These are phyloP conservation scores for Sericinus montela DNA, from an alignment of 2,888 invertebrate genomes.

Conservation along the genomic window DNA sequence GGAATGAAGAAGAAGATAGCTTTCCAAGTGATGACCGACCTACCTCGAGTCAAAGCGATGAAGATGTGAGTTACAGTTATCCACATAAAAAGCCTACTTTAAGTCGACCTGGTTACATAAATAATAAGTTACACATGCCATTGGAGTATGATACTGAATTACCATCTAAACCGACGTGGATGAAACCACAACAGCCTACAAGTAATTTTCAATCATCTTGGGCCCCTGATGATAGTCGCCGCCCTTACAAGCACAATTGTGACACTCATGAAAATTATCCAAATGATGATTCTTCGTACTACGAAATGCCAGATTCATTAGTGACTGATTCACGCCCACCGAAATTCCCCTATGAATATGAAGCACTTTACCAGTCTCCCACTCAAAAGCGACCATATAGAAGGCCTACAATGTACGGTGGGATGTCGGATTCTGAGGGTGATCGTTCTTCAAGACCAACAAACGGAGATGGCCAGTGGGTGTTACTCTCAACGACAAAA, in stretches of 20 bases:
- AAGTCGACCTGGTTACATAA: slow-evolving; percentile 57
- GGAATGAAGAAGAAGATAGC: slow-evolving; percentile 58
- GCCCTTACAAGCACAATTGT: slow-evolving; percentile 66
- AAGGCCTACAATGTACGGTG: slow-evolving; percentile 72
- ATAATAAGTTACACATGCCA: slow-evolving; percentile 57
- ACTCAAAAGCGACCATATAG: slow-evolving; percentile 54
- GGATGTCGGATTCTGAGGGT: slow-evolving; percentile 52
- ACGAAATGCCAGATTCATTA: slow-evolving; percentile 62
- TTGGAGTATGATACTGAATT: slow-evolving; percentile 57
- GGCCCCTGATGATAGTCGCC: slow-evolving; percentile 63
- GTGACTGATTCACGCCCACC: slow-evolving; percentile 72
- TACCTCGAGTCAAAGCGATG: slow-evolving; percentile 42
- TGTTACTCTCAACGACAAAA: slow-evolving; percentile 87
- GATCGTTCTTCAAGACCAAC: slow-evolving; percentile 81
- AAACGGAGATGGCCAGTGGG: slow-evolving; percentile 87
- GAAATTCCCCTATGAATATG: slow-evolving; percentile 70
- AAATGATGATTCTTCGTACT: slow-evolving; percentile 52
- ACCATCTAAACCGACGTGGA: slow-evolving; percentile 64
- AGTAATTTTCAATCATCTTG: slow-evolving; percentile 51
- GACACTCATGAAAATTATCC: slow-evolving; percentile 53
- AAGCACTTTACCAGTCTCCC: slow-evolving; percentile 58
- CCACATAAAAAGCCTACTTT: slow-evolving; percentile 55
- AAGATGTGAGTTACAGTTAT: slow-evolving; percentile 42
- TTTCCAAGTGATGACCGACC: slow-evolving; percentile 40
- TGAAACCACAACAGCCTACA: slow-evolving; percentile 46